These are phyloP conservation scores for Odontocerum albicorne DNA, from an alignment of 2,888 invertebrate genomes.

Conservation along the genomic window DNA sequence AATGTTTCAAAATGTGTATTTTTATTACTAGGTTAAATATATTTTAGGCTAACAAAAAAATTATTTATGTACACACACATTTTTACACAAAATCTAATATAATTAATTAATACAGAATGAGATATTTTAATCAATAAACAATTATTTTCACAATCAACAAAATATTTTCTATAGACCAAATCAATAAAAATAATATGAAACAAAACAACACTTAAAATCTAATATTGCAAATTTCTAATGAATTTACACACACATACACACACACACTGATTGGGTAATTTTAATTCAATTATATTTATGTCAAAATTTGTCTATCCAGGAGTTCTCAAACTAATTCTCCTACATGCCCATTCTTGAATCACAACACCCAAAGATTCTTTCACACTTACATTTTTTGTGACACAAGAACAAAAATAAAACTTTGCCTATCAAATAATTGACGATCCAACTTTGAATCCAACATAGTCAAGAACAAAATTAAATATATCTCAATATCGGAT, in stretches of 20 bases:
- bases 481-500: too few relatives aligned
- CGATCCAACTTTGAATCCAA: too few relatives aligned
- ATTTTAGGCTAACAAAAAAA: conserved; percentile 14
- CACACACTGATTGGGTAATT: background rate
- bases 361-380: too few relatives aligned
- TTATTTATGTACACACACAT: conserved; percentile 39
- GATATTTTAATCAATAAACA: conserved; percentile 42
- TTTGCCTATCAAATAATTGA: too few relatives aligned
- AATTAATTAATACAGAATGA: conserved; percentile 46
- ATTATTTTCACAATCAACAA: conserved; percentile 23
- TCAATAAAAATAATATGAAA: conserved; percentile 24
- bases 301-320: too few relatives aligned
- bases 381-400: too few relatives aligned
- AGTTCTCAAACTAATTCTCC: too few relatives aligned
- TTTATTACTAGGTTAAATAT: conserved; percentile 45
- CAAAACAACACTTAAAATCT: conserved; percentile 31
- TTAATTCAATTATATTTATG: too few relatives aligned
- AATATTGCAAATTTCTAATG: conserved; percentile 31
- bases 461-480: too few relatives aligned
- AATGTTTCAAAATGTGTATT: conserved; percentile 46
- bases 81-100: conserved; percentile 48
- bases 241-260: conserved; percentile 23
- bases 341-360: too few relatives aligned
- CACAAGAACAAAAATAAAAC: too few relatives aligned
- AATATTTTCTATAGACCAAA: conserved; percentile 19